Evolutionary conservation across 2,888 invertebrate genomes (phyloP).

Genomic region (Lochmaea crataegi): DNA sequence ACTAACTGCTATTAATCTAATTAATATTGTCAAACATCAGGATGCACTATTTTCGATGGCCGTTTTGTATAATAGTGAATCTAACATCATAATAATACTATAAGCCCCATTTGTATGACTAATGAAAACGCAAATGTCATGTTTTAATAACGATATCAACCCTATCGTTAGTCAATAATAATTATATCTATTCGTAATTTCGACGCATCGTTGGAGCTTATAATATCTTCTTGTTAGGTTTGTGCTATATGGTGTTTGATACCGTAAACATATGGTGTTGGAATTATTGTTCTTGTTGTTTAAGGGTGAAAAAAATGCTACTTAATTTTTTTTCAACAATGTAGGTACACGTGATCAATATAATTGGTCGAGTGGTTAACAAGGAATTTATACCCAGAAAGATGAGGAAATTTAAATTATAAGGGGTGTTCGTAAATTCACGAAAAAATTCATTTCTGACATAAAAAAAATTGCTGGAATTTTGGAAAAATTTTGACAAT

Average conservation of each 20-base stretch:
- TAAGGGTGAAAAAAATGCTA: neutral
- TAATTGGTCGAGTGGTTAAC: neutral
- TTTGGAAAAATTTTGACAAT: too few relatives aligned
- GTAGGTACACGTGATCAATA: neutral
- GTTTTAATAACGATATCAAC: conserved; percentile 2
- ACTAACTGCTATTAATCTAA: too few relatives aligned
- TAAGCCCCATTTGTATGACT: neutral
- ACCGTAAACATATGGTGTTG: conserved; percentile 3
- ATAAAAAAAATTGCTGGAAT: too few relatives aligned
- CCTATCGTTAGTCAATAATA: conserved; percentile 4
- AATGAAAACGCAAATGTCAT: conserved; percentile 4
- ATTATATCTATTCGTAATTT: neutral
- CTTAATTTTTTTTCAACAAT: too few relatives aligned
- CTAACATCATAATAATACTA: too few relatives aligned
- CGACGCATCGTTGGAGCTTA: neutral
- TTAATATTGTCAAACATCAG: too few relatives aligned
- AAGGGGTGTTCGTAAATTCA: too few relatives aligned
- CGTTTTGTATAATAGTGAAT: too few relatives aligned
- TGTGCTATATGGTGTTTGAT: conserved; percentile 10
- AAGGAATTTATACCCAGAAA: too few relatives aligned
- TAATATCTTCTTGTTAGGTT: neutral
- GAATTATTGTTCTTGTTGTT: neutral
- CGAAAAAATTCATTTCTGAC: too few relatives aligned
- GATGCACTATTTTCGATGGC: too few relatives aligned
- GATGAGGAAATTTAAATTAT: too few relatives aligned